Evolutionary conservation across 2,113 vertebrate species (phyloP).

Genomic region (Anguilla japonica): DNA sequence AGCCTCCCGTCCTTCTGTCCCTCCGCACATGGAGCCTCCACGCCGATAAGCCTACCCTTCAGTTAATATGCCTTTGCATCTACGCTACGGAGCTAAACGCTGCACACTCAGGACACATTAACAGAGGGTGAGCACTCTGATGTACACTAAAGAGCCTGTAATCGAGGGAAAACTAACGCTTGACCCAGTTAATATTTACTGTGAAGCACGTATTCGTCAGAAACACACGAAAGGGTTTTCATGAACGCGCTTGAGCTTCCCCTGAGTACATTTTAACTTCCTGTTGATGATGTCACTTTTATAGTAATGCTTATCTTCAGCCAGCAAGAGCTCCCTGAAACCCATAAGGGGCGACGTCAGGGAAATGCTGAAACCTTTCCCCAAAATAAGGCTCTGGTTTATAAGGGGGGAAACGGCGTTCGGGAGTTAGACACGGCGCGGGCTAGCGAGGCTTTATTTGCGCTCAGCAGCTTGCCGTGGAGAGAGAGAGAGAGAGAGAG

Average conservation of each 20-base stretch:
- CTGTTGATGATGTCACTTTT: neutral
- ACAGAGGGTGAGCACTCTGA: neutral
- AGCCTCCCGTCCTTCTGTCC: neutral
- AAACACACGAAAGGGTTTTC: neutral
- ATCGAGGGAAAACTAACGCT: too few species aligned
- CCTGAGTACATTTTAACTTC: neutral
- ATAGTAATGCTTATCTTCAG: too few species aligned
- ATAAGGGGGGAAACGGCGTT: neutral
- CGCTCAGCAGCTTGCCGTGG: constrained; percentile 13
- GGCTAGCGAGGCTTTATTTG: neutral
- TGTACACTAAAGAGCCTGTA: neutral
- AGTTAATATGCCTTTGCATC: neutral
- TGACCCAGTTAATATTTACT: neutral
- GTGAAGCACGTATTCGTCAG: neutral
- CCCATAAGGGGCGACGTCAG: neutral
- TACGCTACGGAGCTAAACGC: neutral
- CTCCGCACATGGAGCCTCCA: neutral
- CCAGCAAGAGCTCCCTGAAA: too few species aligned
- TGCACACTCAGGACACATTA: neutral
- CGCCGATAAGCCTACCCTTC: neutral
- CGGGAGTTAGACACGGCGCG: neutral
- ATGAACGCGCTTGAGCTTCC: neutral
- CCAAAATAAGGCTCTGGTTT: neutral
- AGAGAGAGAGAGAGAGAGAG: too few species aligned
- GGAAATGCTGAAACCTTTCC: neutral